Conservation (phyloP, 2,888 invertebrate species). For the Brachylomia viminalis region DNA sequence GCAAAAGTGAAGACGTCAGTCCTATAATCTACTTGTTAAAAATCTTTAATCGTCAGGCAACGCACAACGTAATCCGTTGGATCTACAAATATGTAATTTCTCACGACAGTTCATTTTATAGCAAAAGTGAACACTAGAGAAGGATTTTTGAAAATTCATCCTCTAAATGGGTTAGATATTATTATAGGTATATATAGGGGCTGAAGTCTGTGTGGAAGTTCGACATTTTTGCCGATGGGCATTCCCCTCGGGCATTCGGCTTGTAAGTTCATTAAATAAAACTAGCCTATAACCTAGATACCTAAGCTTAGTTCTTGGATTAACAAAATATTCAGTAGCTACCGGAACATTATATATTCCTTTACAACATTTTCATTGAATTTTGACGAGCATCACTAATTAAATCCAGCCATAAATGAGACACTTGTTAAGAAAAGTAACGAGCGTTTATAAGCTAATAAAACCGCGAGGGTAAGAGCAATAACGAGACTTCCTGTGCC, state of each 20-base stretch:
- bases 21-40: neutral
- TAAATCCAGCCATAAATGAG: slow-evolving; percentile 56
- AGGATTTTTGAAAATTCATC: neutral
- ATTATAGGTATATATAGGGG: too few species aligned
- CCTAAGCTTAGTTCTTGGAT: neutral
- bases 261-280: neutral
- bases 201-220: neutral
- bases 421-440: slow-evolving; percentile 65
- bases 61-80: neutral
- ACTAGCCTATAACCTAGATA: neutral
- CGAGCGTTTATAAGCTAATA: slow-evolving; percentile 69
- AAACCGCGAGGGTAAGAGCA: slow-evolving; percentile 67
- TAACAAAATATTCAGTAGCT: neutral
- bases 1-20: neutral
- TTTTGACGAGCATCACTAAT: slow-evolving; percentile 42
- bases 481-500: slow-evolving; percentile 74
- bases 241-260: neutral
- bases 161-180: neutral
- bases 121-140: neutral
- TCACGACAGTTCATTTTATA: neutral
- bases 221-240: neutral
- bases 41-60: neutral
- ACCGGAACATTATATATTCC: slow-evolving; percentile 16
- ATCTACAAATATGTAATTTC: neutral
- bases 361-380: slow-evolving; percentile 20